Evolutionary conservation across 2,797 vertebrate genomes (phyloP).

Genomic region (Pseudomugil tenellus): DNA sequence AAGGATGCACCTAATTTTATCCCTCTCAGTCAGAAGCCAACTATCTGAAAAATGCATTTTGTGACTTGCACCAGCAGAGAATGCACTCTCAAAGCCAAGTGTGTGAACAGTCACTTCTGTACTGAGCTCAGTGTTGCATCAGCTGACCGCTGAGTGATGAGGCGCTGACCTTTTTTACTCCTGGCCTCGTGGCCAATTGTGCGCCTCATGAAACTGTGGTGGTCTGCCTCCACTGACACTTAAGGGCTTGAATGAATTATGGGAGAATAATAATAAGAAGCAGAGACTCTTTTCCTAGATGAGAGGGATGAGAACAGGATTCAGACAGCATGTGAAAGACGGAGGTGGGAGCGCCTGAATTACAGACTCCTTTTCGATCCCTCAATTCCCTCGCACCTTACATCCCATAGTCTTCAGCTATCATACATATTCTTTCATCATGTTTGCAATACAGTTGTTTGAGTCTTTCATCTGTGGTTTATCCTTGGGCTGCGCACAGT

Average conservation of each 20-base stretch:
- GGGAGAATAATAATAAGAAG: constrained; percentile 43
- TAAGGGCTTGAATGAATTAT: constrained; percentile 59
- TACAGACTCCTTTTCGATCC: constrained; percentile 30
- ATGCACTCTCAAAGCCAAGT: constrained; percentile 1
- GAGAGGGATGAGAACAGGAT: constrained; percentile 24
- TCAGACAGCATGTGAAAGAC: constrained; percentile 11
- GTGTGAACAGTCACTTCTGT: constrained; percentile 11
- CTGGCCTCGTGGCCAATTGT: constrained; percentile 58
- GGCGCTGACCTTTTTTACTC: constrained; percentile 76
- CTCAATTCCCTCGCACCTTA: constrained; percentile 6
- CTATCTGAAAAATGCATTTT: background rate
- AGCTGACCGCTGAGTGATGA: constrained; percentile 71
- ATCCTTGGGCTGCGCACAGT: constrained; percentile 17
- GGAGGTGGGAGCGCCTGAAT: constrained; percentile 17
- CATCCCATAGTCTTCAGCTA: constrained; percentile 5
- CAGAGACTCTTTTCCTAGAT: constrained; percentile 23
- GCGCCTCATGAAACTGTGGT: constrained; percentile 54
- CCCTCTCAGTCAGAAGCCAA: background rate
- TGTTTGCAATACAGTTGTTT: constrained; percentile 43
- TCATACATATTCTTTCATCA: constrained; percentile 20
- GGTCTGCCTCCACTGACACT: constrained; percentile 53
- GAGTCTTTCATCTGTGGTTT: constrained; percentile 40
- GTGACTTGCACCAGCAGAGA: background rate
- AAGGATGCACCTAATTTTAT: background rate
- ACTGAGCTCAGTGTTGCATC: constrained; percentile 59